Evolutionary conservation across 2,113 vertebrate species (phyloP).

Genomic region (Passer montanus): DNA sequence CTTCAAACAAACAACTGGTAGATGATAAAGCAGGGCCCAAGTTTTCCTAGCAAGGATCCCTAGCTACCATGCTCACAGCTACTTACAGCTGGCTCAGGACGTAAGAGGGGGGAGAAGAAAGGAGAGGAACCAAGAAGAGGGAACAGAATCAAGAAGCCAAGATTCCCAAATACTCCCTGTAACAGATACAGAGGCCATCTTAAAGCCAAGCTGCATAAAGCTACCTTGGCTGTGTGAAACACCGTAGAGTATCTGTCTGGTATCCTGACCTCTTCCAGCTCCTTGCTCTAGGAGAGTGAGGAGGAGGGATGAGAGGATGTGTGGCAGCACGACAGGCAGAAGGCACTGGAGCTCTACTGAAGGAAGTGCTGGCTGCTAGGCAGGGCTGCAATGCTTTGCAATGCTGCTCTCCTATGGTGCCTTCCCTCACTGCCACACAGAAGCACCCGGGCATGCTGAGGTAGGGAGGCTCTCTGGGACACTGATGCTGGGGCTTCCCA

Average conservation of each 20-base stretch:
- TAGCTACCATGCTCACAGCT: neutral
- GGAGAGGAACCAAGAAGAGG: neutral
- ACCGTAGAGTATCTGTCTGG: neutral
- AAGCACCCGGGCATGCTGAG: fast-evolving
- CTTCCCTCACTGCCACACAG: neutral
- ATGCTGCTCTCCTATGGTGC: neutral
- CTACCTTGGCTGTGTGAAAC: neutral
- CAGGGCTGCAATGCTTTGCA: neutral
- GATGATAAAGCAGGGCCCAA: conserved; percentile 12
- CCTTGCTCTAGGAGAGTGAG: neutral
- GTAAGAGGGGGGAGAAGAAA: neutral
- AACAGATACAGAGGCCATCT: neutral
- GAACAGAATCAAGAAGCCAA: neutral
- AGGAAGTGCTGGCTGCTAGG: neutral
- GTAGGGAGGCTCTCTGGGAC: neutral
- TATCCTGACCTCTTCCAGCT: neutral
- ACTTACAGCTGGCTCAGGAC: conserved; percentile 2
- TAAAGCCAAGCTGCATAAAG: neutral
- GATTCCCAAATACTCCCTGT: neutral
- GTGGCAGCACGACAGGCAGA: neutral
- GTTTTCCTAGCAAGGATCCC: neutral
- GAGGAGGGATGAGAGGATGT: neutral
- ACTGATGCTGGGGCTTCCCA: neutral
- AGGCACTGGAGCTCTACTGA: neutral
- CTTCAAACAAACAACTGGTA: neutral